Evolutionary conservation across 2,113 vertebrate genomes (phyloP).

Genomic region (Platycercus adscitus): DNA sequence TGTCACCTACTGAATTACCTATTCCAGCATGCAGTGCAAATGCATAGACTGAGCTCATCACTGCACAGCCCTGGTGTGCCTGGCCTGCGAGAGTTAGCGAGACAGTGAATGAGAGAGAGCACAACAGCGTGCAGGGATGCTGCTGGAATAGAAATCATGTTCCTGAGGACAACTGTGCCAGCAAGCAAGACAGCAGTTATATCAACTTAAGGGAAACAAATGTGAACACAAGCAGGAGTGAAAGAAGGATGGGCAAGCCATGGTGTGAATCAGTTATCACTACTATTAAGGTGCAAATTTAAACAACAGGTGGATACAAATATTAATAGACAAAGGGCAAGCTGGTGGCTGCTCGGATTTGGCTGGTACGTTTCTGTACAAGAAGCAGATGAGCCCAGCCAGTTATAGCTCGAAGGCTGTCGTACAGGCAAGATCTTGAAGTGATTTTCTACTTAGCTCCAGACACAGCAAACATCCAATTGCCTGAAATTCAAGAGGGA

Average conservation of each 20-base stretch:
- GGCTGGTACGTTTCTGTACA: background rate
- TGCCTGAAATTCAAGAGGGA: background rate
- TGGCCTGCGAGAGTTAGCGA: accelerated
- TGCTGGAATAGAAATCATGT: background rate
- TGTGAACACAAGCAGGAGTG: background rate
- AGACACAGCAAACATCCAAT: background rate
- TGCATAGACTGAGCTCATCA: background rate
- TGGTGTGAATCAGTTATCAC: background rate
- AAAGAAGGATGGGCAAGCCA: background rate
- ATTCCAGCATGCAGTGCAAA: background rate
- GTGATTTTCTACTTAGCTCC: background rate
- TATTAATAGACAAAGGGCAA: background rate
- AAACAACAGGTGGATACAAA: background rate
- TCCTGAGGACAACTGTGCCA: background rate
- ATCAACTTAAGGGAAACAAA: background rate
- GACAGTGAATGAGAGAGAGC: background rate
- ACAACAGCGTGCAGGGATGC: background rate
- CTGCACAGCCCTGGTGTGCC: background rate
- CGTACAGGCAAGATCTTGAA: background rate
- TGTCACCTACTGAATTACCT: background rate
- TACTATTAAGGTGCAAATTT: background rate
- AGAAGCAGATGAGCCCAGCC: background rate
- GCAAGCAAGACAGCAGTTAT: background rate
- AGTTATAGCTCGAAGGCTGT: background rate
- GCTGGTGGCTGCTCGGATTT: background rate